phyloP scores from a whole-genome alignment of 2,888 invertebrate species.

The Metellina segmentata region DNA sequence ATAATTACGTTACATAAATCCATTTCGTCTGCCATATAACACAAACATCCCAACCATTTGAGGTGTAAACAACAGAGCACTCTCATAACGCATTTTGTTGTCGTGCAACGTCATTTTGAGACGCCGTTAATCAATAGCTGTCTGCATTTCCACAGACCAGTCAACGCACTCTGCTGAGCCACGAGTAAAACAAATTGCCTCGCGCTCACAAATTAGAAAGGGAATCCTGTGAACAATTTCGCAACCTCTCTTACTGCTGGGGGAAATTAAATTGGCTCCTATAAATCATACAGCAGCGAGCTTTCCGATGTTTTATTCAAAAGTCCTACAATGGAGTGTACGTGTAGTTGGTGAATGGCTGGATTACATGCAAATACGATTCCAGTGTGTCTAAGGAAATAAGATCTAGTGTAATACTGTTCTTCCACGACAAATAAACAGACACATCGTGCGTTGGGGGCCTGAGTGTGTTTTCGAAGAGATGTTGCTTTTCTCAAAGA shows the following conservation, averaged over 20 bases:
- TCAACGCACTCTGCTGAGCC: too few species aligned
- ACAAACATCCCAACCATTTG: too few species aligned
- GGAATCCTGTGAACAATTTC: neutral
- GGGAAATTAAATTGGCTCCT: slow-evolving; percentile 24
- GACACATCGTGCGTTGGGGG: neutral
- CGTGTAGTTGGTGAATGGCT: neutral
- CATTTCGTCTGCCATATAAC: too few species aligned
- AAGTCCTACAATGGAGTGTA: neutral
- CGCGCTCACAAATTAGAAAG: neutral
- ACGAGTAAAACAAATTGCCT: neutral
- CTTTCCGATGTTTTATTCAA: slow-evolving; percentile 28
- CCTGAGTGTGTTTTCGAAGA: neutral
- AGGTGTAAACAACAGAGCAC: too few species aligned
- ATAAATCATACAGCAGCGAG: slow-evolving; percentile 26
- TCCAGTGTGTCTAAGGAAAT: neutral
- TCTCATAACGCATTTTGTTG: neutral
- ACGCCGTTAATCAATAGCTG: neutral
- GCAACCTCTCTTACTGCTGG: neutral
- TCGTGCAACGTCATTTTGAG: neutral
- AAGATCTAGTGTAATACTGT: neutral
- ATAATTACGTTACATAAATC: too few species aligned
- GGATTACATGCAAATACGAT: neutral
- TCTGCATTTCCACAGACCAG: neutral
- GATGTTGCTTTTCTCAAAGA: neutral
- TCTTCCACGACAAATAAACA: neutral